Evolutionary conservation across 1,140 invertebrate genomes (phyloP), one percentile per base, ranked within the genome.

Genomic region (Hormaphis cornu): DNA sequence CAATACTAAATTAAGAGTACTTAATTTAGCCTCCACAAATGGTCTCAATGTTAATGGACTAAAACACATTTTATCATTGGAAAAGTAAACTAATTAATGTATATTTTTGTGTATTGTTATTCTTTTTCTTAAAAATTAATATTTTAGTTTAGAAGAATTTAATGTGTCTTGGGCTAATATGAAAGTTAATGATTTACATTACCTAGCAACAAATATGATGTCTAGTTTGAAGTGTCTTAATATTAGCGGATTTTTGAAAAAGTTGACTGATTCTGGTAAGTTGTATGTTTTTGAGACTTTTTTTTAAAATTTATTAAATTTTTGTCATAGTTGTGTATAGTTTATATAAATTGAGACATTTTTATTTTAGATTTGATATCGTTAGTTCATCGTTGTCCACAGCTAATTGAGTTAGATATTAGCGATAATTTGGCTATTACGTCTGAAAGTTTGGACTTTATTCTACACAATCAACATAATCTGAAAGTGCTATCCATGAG

Each of bases 161-260:
- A 93, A 94, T 79, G 76, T 94, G 69, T 86, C 86, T 0, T 95
- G 92, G 92, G 90, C 89, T 66, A 80, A 82, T 54, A 76, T 94
- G n/a, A 80, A 79, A 72, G 75, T 77, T 16, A 79, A 82, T 6
- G 80, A 82, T 8, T 80, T 93, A 30, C 75, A 83, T 12, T 80
- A 83, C 30, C 72, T 93, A 7, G 86, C 86, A 70, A 76, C 79
- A 14, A 79, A 81, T 73, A 75, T 91, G 53, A 85, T 90, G 1
- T 72, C 78, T 4, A 82, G 82, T 46, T 73, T 94, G 50, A 83
- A 83, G 53, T 81, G 88, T 70, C 80, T 95, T 1, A 94, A 94
- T 77, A 75, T 94, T 3, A 87, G 89, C 71, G 92, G 91, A 0
- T 89, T 87, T 75, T 77, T 87, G 28, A 87, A 87, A 77, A 83